A percentile compares a stretch with the other conserved stretches of the same genome.
Evolutionary conservation across 2,888 invertebrate genomes (phyloP).

Genomic region (Toxonevra muliebris): DNA sequence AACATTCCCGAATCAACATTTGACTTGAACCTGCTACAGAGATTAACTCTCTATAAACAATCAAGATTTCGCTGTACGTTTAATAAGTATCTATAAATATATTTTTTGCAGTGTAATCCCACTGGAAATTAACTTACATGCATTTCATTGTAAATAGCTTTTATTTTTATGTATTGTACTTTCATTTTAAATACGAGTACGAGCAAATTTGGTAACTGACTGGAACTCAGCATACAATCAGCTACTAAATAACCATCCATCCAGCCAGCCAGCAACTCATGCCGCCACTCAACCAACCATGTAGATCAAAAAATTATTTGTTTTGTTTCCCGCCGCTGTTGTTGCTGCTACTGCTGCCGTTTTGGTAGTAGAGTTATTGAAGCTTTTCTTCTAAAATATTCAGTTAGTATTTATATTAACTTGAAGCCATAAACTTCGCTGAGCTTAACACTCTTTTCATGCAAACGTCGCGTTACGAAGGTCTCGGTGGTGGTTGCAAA

Average conservation of each 20-base stretch:
- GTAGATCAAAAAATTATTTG: not conserved
- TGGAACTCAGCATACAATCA: conserved; percentile 2
- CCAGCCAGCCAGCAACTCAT: conserved; percentile 7
- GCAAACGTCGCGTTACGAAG: not conserved
- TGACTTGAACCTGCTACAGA: no score
- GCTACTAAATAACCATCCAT: not conserved
- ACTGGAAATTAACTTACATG: no score
- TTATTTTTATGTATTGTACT: no score
- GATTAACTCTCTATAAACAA: no score
- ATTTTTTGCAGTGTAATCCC: no score
- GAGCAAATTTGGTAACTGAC: not conserved
- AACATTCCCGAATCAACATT: no score
- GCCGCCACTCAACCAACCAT: not conserved
- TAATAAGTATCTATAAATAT: no score
- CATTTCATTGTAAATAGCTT: no score
- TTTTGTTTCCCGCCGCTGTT: conserved; percentile 8
- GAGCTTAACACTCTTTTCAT: not conserved
- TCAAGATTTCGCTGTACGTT: no score
- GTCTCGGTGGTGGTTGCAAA: not conserved
- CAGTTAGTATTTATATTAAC: conserved; percentile 34
- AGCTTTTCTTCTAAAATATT: conserved; percentile 29
- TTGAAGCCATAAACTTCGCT: conserved; percentile 32
- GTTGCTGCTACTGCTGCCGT: conserved; percentile 8
- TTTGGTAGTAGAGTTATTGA: conserved; percentile 29
- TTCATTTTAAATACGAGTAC: no score